These are phyloP conservation scores for Suillia variegata DNA, from an alignment of 2,888 invertebrate genomes.

Conservation along the genomic window DNA sequence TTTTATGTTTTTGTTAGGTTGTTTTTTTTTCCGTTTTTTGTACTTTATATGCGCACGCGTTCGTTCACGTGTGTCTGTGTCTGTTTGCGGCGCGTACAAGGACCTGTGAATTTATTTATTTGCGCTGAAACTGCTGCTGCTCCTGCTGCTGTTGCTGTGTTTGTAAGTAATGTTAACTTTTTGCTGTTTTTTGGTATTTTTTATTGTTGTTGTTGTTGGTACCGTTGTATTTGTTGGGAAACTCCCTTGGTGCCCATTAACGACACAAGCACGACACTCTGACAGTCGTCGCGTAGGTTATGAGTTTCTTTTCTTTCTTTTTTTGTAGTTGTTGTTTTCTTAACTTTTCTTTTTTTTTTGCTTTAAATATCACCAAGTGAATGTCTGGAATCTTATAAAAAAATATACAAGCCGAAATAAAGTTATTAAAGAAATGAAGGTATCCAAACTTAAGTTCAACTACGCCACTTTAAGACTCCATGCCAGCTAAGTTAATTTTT, in stretches of 20 bases:
- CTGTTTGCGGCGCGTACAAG: neutral
- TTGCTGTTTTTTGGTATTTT: neutral
- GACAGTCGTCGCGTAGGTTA: slow-evolving; percentile 5
- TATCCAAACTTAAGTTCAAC: too few relatives aligned
- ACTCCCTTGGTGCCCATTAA: slow-evolving; percentile 20
- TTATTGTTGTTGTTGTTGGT: neutral
- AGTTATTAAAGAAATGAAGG: too few relatives aligned
- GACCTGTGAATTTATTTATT: slow-evolving; percentile 1
- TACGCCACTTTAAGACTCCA: too few relatives aligned
- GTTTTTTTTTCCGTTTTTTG: neutral
- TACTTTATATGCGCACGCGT: neutral
- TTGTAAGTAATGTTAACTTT: neutral
- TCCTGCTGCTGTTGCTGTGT: neutral
- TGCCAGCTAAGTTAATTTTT: too few relatives aligned
- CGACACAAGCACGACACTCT: neutral
- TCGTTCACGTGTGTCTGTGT: neutral
- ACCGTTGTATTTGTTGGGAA: too few relatives aligned
- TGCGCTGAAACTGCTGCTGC: neutral
- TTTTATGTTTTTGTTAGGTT: neutral
- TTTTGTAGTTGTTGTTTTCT: too few relatives aligned
- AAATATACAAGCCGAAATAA: too few relatives aligned
- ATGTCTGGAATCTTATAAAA: too few relatives aligned
- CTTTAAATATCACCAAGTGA: too few relatives aligned
- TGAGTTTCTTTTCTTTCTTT: slow-evolving; percentile 10
- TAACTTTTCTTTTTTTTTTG: too few relatives aligned